A percentile compares a stretch with the other conserved stretches of the same genome.
These are phyloP conservation scores for Hemaris fuciformis DNA, from an alignment of 2,888 invertebrate genomes.

Conservation along the genomic window DNA sequence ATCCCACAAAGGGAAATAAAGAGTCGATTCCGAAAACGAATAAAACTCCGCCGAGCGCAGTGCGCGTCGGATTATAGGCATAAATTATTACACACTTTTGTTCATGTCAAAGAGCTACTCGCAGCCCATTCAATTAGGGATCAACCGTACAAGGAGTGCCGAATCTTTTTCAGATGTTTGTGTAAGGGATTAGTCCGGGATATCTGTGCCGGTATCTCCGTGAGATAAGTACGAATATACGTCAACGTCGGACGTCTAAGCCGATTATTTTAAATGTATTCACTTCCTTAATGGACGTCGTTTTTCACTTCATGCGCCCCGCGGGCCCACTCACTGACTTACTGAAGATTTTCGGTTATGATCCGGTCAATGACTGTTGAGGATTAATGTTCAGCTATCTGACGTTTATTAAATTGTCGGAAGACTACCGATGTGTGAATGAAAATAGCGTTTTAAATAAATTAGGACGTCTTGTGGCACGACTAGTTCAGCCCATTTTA, in stretches of 20 bases:
- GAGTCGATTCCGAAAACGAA: slow-evolving; percentile 66
- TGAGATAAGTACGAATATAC: slow-evolving; percentile 81
- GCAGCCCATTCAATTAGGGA: slow-evolving; percentile 75
- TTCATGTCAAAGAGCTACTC: slow-evolving; percentile 72
- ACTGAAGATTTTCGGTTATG: slow-evolving; percentile 79
- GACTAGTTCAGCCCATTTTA: not conserved
- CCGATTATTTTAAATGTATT: slow-evolving; percentile 83
- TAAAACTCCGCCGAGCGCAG: slow-evolving; percentile 55
- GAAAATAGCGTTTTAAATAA: slow-evolving; percentile 16
- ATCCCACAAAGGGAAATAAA: slow-evolving; percentile 64
- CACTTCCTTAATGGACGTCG: slow-evolving; percentile 81
- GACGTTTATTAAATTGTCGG: slow-evolving; percentile 67
- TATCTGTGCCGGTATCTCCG: slow-evolving; percentile 80
- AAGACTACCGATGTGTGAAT: slow-evolving; percentile 30
- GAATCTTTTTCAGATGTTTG: slow-evolving; percentile 80
- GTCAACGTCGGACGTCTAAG: slow-evolving; percentile 81
- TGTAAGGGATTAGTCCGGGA: slow-evolving; percentile 77
- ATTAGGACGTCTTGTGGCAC: not conserved
- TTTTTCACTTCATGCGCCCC: slow-evolving; percentile 71
- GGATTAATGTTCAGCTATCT: slow-evolving; percentile 66
- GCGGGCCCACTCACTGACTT: slow-evolving; percentile 64
- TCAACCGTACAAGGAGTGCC: slow-evolving; percentile 74
- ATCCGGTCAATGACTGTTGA: slow-evolving; percentile 77
- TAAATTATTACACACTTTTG: slow-evolving; percentile 80
- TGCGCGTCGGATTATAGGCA: slow-evolving; percentile 78